Percentiles rank a stretch among this genome's conserved stretches.
Conservation (phyloP, 2,797 vertebrate species). For the Meda fulgida region DNA sequence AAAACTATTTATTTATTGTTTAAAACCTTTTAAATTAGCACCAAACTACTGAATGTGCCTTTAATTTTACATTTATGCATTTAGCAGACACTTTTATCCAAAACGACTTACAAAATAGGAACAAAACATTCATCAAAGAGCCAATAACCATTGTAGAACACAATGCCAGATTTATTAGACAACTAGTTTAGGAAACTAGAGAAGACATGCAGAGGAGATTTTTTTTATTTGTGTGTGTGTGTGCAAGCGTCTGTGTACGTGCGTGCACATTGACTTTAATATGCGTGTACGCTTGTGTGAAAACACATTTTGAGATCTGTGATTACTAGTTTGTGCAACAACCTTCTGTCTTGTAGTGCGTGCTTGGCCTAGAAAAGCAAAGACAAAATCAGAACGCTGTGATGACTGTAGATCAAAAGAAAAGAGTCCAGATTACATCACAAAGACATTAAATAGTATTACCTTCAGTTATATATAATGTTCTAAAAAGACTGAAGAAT, state of each 20-base stretch:
- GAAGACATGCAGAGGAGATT: not conserved
- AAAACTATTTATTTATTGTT: not conserved
- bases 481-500: not conserved
- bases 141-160: not conserved
- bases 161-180: not conserved
- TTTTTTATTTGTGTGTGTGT: not conserved
- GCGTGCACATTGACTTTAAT: not conserved
- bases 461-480: not conserved
- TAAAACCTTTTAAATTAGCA: not conserved
- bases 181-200: not conserved
- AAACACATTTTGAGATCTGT: not conserved
- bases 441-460: not conserved
- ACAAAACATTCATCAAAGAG: not conserved
- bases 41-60: not conserved
- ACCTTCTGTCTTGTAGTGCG: not conserved
- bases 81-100: not conserved
- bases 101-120: not conserved
- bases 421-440: not conserved
- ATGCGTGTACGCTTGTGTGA: not conserved
- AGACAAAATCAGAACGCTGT: not conserved
- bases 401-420: not conserved
- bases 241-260: accelerated
- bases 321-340: not conserved
- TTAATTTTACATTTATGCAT: not conserved
- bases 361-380: not conserved